Conservation (phyloP, 2,113 vertebrate species). For the Cepphus grylle region DNA sequence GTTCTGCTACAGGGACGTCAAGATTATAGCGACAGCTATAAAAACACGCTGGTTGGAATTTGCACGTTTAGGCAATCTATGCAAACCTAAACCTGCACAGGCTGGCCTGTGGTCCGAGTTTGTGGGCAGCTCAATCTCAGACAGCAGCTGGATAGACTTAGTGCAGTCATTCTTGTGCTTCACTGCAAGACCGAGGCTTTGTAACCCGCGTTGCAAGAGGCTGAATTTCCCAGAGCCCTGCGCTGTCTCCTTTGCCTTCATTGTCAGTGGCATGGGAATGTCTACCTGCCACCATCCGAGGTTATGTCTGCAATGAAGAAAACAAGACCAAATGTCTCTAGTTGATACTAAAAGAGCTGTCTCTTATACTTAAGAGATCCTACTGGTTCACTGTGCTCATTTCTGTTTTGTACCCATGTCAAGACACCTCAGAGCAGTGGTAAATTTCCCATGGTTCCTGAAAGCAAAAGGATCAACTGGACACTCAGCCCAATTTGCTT, state of each 20-base stretch:
- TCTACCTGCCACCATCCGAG: not conserved
- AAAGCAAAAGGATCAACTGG: not conserved
- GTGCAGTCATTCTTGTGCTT: not conserved
- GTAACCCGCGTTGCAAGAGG: not conserved
- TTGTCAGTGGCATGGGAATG: accelerated
- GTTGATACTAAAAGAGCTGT: not conserved
- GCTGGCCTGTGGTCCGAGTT: accelerated
- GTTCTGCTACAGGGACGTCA: not conserved
- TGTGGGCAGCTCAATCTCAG: not conserved
- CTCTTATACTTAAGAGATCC: not conserved
- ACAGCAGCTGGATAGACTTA: not conserved
- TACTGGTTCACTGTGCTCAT: not conserved
- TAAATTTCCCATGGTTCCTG: not conserved
- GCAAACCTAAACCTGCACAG: not conserved
- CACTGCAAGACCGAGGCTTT: not conserved
- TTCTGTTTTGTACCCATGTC: not conserved
- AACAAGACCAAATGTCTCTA: not conserved
- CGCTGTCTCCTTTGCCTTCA: not conserved
- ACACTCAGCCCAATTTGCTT: not conserved
- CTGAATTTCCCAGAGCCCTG: not conserved
- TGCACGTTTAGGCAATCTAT: not conserved
- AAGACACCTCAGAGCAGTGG: not conserved
- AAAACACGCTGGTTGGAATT: not conserved
- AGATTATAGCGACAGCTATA: not conserved
- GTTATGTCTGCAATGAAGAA: not conserved